Evolutionary conservation across 2,888 invertebrate species (phyloP), one percentile per base, ranked within the genome.

Genomic region (Drosophila borborema): DNA sequence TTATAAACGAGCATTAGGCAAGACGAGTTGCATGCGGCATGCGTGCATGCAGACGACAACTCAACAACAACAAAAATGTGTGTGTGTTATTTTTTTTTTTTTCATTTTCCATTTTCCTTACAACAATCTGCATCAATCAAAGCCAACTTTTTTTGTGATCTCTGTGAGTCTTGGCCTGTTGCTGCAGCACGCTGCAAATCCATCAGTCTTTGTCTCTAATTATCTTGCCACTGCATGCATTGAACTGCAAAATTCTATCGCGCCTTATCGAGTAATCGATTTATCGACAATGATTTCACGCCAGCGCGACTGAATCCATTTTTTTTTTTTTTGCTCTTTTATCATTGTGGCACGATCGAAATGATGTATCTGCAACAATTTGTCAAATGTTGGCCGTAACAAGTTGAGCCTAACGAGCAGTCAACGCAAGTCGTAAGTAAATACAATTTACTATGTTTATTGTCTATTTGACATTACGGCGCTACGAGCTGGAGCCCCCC

Each of bases 281-380:
- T 61, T 66, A 66, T 71, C 77, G 67, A 46, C 75, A 69, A 88
- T 83, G 83, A 84, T 84, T 86, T 82, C 83, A 88, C 72, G 64
- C 73, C 79, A 18, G 51, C 51, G 64, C 75, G 45, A 45, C 14
- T 46, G 14, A 2, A 43, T 18, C 3, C 12, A 4, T 9, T 6
- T 41, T 4, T 45, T 20, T 28, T 23, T 14, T 48, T 8, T 16
- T 6, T 28, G 46, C 6, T 23, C 43, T 64, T 64, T 81, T 86
- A 86, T 82, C 89, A 60, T 56, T 66, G 63, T 80, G 83, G 70
- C 84, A 67, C 67, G 88, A 89, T 86, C 90, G 16, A 3, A 34
- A 89, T 89, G 85, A 86, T 86, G 74, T 90, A 86, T 89, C 88
- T 89, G 74, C 77, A 65, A 67, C 77, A 77, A 89, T 86, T 86